Percentiles rank a stretch among this genome's conserved stretches.
phyloP scores from a whole-genome alignment of 2,888 invertebrate species.

The Oxystoma pomonae region DNA sequence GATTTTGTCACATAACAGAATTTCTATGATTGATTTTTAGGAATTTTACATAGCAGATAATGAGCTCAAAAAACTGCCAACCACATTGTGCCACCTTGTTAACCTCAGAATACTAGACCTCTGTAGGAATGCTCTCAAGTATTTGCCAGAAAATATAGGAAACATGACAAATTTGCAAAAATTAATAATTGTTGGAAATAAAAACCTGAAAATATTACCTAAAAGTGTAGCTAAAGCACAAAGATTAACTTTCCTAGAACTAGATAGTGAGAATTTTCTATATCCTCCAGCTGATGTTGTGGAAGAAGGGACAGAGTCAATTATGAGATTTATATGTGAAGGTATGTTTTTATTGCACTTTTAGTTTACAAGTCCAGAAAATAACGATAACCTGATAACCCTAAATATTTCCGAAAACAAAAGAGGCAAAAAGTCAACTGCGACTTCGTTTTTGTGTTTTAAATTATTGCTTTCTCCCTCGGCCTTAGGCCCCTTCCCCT shows the following conservation, averaged over 20 bases:
- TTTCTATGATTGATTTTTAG: too few species aligned
- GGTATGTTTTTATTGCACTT: too few species aligned
- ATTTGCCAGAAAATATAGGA: constrained; percentile 60
- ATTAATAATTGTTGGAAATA: constrained; percentile 60
- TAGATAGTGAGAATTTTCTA: constrained; percentile 59
- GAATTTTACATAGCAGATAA: constrained; percentile 74
- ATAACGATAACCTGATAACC: too few species aligned
- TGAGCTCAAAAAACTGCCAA: constrained; percentile 64
- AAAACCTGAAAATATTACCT: constrained; percentile 57
- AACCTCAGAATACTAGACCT: constrained; percentile 65
- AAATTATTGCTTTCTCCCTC: too few species aligned
- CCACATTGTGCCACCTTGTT: constrained; percentile 59
- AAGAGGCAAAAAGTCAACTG: too few species aligned
- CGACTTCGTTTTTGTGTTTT: too few species aligned
- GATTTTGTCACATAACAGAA: too few species aligned
- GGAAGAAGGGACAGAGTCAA: constrained; percentile 56
- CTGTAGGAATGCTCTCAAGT: constrained; percentile 64
- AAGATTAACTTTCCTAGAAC: constrained; percentile 57
- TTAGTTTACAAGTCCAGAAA: too few species aligned
- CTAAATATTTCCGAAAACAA: too few species aligned
- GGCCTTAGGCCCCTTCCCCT: too few species aligned
- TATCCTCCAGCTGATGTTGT: constrained; percentile 64
- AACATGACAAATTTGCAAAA: constrained; percentile 57
- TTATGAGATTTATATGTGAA: constrained; percentile 61
- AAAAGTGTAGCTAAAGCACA: constrained; percentile 62